These are phyloP conservation scores for Aphelenchoides besseyi DNA, from an alignment of 1,140 invertebrate species.

Conservation along the genomic window DNA sequence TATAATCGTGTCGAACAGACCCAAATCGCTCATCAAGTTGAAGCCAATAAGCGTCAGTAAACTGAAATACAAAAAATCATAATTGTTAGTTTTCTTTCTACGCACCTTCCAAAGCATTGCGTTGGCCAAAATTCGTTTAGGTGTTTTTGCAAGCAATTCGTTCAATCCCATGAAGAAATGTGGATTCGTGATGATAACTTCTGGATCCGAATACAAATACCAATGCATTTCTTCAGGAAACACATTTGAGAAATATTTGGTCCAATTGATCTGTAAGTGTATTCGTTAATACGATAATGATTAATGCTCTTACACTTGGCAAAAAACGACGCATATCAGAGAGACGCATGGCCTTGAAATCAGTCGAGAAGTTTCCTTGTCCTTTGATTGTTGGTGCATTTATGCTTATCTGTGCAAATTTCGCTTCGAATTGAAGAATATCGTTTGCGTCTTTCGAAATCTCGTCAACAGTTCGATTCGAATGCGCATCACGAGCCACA, in stretches of 20 bases:
- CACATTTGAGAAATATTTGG: constrained; percentile 18
- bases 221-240: constrained; percentile 22
- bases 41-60: constrained; percentile 22
- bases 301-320: constrained; percentile 18
- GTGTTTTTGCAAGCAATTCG: constrained; percentile 13
- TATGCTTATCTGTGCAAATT: constrained; percentile 17
- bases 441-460: constrained; percentile 35
- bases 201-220: constrained; percentile 23
- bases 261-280: constrained; percentile 25
- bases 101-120: constrained; percentile 25
- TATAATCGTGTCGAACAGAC: constrained; percentile 16
- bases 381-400: background rate
- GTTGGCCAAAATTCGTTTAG: background rate
- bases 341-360: constrained; percentile 20
- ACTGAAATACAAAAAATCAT: no score
- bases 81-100: no score
- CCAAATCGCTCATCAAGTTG: constrained; percentile 19
- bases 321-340: constrained; percentile 28
- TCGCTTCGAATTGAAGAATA: constrained; percentile 29
- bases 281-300: background rate
- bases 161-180: constrained; percentile 12
- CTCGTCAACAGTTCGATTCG: constrained; percentile 26
- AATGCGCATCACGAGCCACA: constrained; percentile 35
- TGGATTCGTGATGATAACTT: constrained; percentile 22
- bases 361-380: constrained; percentile 19